These are phyloP conservation scores for Charaxes varanes DNA, from an alignment of 1,140 invertebrate genomes.

Conservation along the genomic window DNA sequence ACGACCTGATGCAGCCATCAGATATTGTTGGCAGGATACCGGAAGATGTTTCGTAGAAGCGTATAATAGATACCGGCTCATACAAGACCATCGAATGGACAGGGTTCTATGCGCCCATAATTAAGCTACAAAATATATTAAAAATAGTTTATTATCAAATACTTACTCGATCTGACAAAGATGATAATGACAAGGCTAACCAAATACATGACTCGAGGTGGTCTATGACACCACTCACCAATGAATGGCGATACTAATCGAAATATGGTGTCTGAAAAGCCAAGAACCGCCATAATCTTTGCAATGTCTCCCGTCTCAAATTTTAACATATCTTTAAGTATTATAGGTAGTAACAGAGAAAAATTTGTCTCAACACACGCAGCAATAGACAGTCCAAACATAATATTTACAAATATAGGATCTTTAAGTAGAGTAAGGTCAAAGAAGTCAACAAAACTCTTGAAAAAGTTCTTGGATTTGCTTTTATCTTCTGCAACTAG, in stretches of 20 bases:
- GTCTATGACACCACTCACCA: constrained; percentile 75
- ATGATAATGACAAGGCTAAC: constrained; percentile 76
- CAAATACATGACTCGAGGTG: constrained; percentile 78
- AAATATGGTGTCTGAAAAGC: constrained; percentile 75
- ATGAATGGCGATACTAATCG: constrained; percentile 77
- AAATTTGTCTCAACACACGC: constrained; percentile 82
- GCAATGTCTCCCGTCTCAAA: constrained; percentile 76
- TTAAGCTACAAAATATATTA: too few relatives aligned
- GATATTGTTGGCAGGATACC: too few relatives aligned
- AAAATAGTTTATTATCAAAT: too few relatives aligned
- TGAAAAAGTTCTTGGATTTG: constrained; percentile 27
- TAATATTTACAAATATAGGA: constrained; percentile 75
- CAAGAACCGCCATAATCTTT: constrained; percentile 76
- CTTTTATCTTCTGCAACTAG: constrained; percentile 16
- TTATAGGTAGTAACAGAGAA: constrained; percentile 78
- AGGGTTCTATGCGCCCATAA: too few relatives aligned
- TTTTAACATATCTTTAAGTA: constrained; percentile 75
- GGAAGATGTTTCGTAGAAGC: too few relatives aligned
- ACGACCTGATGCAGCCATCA: too few relatives aligned
- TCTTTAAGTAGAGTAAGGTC: constrained; percentile 59
- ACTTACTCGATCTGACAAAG: constrained; percentile 77
- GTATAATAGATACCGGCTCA: too few relatives aligned
- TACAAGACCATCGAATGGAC: too few relatives aligned
- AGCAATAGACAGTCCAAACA: constrained; percentile 80
- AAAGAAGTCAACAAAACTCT: constrained; percentile 52